These are phyloP conservation scores for Leptestheria dahalacensis DNA, from an alignment of 1,140 invertebrate genomes.

Conservation along the genomic window DNA sequence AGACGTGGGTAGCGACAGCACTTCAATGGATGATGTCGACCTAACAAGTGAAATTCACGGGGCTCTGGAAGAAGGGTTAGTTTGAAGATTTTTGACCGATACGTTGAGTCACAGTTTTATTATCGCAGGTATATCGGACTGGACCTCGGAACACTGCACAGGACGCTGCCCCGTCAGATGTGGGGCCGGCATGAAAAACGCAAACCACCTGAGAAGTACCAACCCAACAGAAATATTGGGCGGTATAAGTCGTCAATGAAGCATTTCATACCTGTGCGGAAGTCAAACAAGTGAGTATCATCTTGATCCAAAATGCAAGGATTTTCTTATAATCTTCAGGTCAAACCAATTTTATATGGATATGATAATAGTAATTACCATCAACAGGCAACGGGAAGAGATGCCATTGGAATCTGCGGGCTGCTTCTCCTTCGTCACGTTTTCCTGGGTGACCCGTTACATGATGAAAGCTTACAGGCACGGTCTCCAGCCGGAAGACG, in stretches of 20 bases:
- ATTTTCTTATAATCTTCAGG: too few relatives aligned
- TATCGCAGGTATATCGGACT: slow-evolving; percentile 17
- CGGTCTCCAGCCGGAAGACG: slow-evolving; percentile 29
- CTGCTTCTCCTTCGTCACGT: slow-evolving; percentile 37
- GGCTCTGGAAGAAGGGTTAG: slow-evolving; percentile 18
- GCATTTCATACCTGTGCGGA: slow-evolving; percentile 20
- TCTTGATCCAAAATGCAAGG: too few relatives aligned
- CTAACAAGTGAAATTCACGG: slow-evolving; percentile 11
- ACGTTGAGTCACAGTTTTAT: neutral
- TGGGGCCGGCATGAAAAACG: slow-evolving; percentile 17
- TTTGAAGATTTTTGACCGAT: neutral
- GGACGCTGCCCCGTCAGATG: slow-evolving; percentile 16
- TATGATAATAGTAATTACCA: slow-evolving; percentile 1
- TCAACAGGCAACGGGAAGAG: slow-evolving; percentile 22
- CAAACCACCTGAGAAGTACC: slow-evolving; percentile 15
- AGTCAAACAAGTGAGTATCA: slow-evolving; percentile 14
- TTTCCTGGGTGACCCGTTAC: slow-evolving; percentile 40
- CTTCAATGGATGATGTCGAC: slow-evolving; percentile 12
- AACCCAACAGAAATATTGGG: slow-evolving; percentile 1
- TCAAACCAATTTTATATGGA: too few relatives aligned
- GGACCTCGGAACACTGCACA: slow-evolving; percentile 20
- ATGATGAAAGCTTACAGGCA: slow-evolving; percentile 39
- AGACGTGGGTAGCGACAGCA: neutral
- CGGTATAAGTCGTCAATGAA: slow-evolving; percentile 18
- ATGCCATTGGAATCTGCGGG: slow-evolving; percentile 35